Evolutionary conservation across 2,113 vertebrate genomes (phyloP), one percentile per base, ranked within the genome.

Genomic region (Balaeniceps rex): DNA sequence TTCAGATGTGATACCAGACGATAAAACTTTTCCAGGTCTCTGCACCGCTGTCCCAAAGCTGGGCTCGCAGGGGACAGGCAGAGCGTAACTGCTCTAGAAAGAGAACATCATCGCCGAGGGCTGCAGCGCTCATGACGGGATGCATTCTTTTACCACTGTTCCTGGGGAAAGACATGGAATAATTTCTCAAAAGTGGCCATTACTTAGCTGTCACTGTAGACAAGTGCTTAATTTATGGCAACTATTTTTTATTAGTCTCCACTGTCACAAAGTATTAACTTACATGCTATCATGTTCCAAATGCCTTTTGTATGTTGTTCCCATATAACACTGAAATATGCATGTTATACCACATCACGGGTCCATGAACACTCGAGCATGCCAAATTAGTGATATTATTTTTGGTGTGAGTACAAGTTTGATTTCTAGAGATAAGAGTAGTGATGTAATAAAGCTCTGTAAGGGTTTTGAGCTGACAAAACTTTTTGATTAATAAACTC

Each of bases 221-320:
- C 76, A 95, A 94, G 54, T 88, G 91, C 81, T 87, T 69, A 95
- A 70, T 92, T 96, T 94, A 94, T 83, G 69, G 63, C 60, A 96
- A 92, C 44, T 89, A 92, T 89, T 96, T 92, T 95, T 91, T 87
- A 91, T 96, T 92, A 94, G 65, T 87, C 34, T 93, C 14, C 63
- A 83, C 77, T 93, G 36, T 93, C 55, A 85, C 60, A 94, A 97
- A 94, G 70, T 80, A 58, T 96, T 87, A 95, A 79, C 57, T 97
- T 97, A 72, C 60, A 40, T 70, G 69, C 75, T 94, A 40, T 90
- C 76, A 58, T 1, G 2, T 93, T 94, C 64, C 76, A 96, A 88
- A 87, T 79, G 52, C 58, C 38, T 96, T 95, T 88, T 96, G 26
- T 78, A 54, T 64, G 24, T 88, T 96, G 47, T 76, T 72, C 68